These are phyloP conservation scores for Hirtodrosophila histrioides DNA, from an alignment of 2,888 invertebrate species.

Conservation along the genomic window DNA sequence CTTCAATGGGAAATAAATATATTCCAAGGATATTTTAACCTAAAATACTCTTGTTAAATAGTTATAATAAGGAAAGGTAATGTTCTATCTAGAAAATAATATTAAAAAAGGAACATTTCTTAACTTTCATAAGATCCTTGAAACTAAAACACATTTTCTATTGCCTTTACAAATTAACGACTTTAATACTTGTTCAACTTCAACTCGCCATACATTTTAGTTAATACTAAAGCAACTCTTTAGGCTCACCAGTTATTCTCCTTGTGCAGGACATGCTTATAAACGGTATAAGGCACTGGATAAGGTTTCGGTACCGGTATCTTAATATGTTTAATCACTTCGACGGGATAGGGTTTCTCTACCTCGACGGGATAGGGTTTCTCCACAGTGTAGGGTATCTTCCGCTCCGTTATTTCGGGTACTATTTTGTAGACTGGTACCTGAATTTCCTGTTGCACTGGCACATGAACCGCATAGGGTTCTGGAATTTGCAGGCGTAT, in stretches of 20 bases:
- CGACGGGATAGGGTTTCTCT: conserved; percentile 90
- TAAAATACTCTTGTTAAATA: neutral
- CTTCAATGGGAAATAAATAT: fast-evolving
- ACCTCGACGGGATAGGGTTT: conserved; percentile 88
- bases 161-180: conserved; percentile 8
- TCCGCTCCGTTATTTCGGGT: conserved; percentile 89
- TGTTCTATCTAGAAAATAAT: too few species aligned
- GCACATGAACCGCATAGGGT: conserved; percentile 90
- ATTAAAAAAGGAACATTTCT: neutral
- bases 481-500: conserved; percentile 90
- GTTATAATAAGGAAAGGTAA: too few species aligned
- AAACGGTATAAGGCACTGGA: conserved; percentile 90
- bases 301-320: conserved; percentile 89
- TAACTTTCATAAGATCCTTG: neutral
- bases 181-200: conserved; percentile 45
- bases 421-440: conserved; percentile 90
- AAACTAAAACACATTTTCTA: neutral
- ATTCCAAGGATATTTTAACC: conserved; percentile 1
- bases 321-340: conserved; percentile 90
- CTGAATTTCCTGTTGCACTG: conserved; percentile 89
- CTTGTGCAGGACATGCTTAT: conserved; percentile 89
- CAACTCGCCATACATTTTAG: conserved; percentile 4
- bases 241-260: conserved; percentile 78
- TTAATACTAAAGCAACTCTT: neutral
- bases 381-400: conserved; percentile 90